Conservation (phyloP, 2,888 invertebrate genomes). For the Cremastinae sp. region DNA sequence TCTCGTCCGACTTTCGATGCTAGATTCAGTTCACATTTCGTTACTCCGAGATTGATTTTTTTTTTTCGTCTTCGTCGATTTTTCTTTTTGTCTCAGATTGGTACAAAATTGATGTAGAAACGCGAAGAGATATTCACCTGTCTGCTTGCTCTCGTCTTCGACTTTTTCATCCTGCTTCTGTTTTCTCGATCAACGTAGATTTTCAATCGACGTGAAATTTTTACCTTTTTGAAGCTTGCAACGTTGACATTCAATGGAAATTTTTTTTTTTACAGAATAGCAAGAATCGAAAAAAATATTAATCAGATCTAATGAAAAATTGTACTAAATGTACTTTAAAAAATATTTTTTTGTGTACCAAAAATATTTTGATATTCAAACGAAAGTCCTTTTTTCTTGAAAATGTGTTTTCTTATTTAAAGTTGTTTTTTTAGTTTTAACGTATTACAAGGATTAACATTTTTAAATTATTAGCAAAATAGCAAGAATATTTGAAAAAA, state of each 20-base stretch:
- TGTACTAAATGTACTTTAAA: no score
- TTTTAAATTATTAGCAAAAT: no score
- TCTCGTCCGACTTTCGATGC: slow-evolving; percentile 37
- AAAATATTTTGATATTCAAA: no score
- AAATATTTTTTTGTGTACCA: no score
- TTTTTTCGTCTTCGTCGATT: neutral
- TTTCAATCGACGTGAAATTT: slow-evolving; percentile 1
- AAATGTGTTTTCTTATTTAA: no score
- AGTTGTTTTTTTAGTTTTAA: no score
- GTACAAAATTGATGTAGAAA: slow-evolving; percentile 26
- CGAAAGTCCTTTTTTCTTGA: no score
- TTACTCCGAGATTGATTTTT: slow-evolving; percentile 28
- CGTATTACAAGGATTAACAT: no score
- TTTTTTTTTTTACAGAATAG: slow-evolving; percentile 16
- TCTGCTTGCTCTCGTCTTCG: neutral
- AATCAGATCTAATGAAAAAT: no score
- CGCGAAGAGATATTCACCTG: slow-evolving; percentile 4
- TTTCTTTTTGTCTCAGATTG: slow-evolving; percentile 29
- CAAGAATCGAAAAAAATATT: neutral
- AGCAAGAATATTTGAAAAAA: no score
- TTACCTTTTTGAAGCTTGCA: no score
- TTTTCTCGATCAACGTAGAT: neutral
- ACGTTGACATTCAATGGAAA: neutral
- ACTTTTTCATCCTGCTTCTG: slow-evolving; percentile 13
- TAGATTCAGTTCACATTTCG: slow-evolving; percentile 25